phyloP scores from a whole-genome alignment of 2,888 invertebrate genomes.

The Trichopoda pennipes region DNA sequence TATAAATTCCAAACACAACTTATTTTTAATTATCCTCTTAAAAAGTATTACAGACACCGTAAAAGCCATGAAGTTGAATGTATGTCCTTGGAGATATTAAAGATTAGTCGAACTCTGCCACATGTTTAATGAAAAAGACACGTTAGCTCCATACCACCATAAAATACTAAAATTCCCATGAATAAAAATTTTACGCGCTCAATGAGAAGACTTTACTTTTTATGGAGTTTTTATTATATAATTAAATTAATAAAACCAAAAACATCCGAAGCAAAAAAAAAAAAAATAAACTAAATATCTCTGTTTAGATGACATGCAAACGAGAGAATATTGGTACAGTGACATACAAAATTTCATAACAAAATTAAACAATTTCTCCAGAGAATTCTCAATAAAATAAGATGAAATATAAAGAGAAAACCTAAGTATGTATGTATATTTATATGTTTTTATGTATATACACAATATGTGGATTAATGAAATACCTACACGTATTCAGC shows the following conservation, averaged over 20 bases:
- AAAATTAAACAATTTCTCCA: constrained; percentile 61
- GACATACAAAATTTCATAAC: constrained; percentile 55
- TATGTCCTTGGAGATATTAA: neutral
- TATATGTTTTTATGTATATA: too few species aligned
- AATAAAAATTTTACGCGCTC: neutral
- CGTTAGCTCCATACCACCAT: neutral
- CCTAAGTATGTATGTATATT: too few species aligned
- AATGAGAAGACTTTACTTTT: constrained; percentile 9
- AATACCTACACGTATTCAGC: neutral
- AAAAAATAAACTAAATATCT: constrained; percentile 20
- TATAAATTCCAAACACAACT: neutral
- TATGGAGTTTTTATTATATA: constrained; percentile 40
- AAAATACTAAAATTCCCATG: constrained; percentile 29
- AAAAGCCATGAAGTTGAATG: neutral
- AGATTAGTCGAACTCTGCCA: neutral
- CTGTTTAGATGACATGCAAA: neutral
- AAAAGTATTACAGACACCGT: neutral
- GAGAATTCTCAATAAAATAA: constrained; percentile 47
- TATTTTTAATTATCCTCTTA: neutral
- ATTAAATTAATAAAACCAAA: constrained; percentile 50
- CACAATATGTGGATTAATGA: neutral
- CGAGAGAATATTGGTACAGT: constrained; percentile 43
- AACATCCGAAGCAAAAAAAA: neutral
- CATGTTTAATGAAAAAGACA: neutral
- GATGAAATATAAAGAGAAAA: neutral